phyloP scores from a whole-genome alignment of 2,888 invertebrate species.

The Reticulitermes lucifugus region DNA sequence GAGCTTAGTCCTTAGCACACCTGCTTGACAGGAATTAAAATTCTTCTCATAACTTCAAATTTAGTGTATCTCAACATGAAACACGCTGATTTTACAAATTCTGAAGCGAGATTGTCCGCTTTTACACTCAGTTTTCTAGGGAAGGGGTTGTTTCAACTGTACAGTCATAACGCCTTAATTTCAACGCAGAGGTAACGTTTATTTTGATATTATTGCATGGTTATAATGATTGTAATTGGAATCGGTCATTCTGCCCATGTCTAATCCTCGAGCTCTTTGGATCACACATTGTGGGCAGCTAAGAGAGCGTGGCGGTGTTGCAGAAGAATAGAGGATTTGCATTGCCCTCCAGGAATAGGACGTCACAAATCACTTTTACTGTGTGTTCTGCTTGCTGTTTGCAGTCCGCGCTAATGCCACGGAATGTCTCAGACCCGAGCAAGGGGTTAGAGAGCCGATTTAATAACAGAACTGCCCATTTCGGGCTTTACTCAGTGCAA shows the following conservation, averaged over 20 bases:
- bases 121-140: constrained; percentile 18
- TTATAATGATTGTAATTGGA: constrained; percentile 61
- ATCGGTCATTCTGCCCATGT: constrained; percentile 58
- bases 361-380: constrained; percentile 66
- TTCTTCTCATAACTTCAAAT: no score
- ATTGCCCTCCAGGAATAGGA: constrained; percentile 52
- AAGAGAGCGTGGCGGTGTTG: constrained; percentile 35
- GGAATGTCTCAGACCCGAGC: constrained; percentile 57
- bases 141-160: constrained; percentile 21
- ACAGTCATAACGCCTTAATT: constrained; percentile 45
- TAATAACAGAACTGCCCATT: constrained; percentile 49
- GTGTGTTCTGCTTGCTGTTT: constrained; percentile 38
- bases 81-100: no score
- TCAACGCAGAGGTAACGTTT: constrained; percentile 43
- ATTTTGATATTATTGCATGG: constrained; percentile 56
- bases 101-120: background rate
- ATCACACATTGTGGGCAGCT: constrained; percentile 26
- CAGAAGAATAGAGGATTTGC: constrained; percentile 64
- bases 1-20: no score
- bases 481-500: constrained; percentile 5
- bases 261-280: constrained; percentile 20
- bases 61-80: no score
- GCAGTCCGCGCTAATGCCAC: constrained; percentile 58
- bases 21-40: no score
- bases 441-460: constrained; percentile 43